These are phyloP conservation scores for Sisyra terminalis DNA, from an alignment of 2,888 invertebrate genomes.

Conservation along the genomic window DNA sequence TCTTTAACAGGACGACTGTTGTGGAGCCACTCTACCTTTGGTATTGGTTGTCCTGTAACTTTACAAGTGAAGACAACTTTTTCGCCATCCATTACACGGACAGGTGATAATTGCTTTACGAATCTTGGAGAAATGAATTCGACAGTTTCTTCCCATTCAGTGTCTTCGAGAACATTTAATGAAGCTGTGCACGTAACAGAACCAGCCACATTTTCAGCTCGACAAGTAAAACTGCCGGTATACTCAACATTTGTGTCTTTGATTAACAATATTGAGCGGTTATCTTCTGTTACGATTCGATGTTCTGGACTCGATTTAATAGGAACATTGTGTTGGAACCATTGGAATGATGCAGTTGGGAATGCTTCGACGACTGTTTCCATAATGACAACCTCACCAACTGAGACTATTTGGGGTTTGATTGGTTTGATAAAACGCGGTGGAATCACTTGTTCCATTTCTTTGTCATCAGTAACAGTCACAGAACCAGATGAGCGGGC, in stretches of 20 bases:
- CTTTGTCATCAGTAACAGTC: slow-evolving; percentile 46
- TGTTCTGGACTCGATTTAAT: slow-evolving; percentile 51
- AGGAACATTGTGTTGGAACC: slow-evolving; percentile 64
- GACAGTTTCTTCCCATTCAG: slow-evolving; percentile 36
- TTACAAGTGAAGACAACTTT: slow-evolving; percentile 56
- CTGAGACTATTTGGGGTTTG: slow-evolving; percentile 47
- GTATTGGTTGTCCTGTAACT: slow-evolving; percentile 61
- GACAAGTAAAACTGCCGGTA: slow-evolving; percentile 65
- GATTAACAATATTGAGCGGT: slow-evolving; percentile 64
- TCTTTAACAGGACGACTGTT: slow-evolving; percentile 52
- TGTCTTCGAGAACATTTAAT: slow-evolving; percentile 40
- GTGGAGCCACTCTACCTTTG: slow-evolving; percentile 67
- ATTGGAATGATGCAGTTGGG: slow-evolving; percentile 71
- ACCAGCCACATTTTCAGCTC: slow-evolving; percentile 80
- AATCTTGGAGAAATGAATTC: slow-evolving; percentile 61
- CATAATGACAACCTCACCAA: slow-evolving; percentile 62
- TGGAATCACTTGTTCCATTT: slow-evolving; percentile 41
- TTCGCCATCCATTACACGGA: slow-evolving; percentile 82
- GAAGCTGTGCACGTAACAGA: slow-evolving; percentile 75
- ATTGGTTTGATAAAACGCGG: slow-evolving; percentile 59
- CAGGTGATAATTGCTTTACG: slow-evolving; percentile 49
- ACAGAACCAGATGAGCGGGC: slow-evolving; percentile 70
- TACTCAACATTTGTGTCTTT: slow-evolving; percentile 51
- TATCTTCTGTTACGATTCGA: slow-evolving; percentile 55
- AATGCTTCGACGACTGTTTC: slow-evolving; percentile 61